These are phyloP conservation scores for Muschampia plurimacula DNA, from an alignment of 2,888 invertebrate species.

Conservation along the genomic window DNA sequence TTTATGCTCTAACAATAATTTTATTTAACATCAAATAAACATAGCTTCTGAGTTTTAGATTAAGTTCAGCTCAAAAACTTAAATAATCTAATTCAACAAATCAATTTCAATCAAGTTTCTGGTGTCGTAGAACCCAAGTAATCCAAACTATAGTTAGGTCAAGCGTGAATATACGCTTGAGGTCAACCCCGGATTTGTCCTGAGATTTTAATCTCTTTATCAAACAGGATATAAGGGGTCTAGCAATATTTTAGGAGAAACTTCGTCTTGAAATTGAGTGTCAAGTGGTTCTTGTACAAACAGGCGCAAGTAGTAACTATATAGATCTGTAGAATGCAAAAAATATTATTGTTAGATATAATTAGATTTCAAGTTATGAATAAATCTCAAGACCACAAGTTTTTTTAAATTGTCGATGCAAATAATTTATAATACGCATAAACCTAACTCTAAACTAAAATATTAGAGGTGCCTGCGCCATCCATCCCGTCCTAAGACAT, in stretches of 20 bases:
- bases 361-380: no score
- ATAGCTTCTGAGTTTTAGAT: no score
- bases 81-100: background rate
- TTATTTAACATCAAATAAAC: no score
- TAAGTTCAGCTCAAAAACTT: background rate
- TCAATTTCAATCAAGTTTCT: background rate
- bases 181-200: slow-evolving; percentile 4
- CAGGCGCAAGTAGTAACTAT: background rate
- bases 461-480: no score
- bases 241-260: slow-evolving; percentile 1
- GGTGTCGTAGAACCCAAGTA: background rate
- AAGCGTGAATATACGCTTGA: slow-evolving; percentile 4
- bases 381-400: no score
- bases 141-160: slow-evolving; percentile 1
- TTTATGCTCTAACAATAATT: no score
- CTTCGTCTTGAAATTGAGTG: slow-evolving; percentile 2
- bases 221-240: slow-evolving; percentile 16
- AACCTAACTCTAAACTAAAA: no score
- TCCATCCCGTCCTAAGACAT: no score
- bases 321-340: background rate
- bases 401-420: no score
- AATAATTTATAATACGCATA: no score
- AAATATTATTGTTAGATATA: background rate
- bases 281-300: background rate
- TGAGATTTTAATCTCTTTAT: slow-evolving; percentile 22